A percentile compares a stretch with the other conserved stretches of the same genome.
phyloP scores from a whole-genome alignment of 2,113 vertebrate species.

The Notothenia rossii region DNA sequence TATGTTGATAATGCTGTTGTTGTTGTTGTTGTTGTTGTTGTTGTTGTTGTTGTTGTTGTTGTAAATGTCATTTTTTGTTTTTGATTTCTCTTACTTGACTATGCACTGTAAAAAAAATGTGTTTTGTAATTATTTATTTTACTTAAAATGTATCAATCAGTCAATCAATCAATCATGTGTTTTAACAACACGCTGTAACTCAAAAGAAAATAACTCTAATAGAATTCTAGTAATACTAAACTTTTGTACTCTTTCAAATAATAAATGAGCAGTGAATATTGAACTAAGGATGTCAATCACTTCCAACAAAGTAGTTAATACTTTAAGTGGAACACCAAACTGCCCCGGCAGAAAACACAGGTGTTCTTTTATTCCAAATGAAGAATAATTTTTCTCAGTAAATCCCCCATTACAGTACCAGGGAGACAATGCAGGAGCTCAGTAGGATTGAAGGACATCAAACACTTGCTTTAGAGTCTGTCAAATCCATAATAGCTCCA shows the following conservation, averaged over 20 bases:
- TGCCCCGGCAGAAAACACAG: constrained; percentile 5
- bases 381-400: constrained; percentile 49
- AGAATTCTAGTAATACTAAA: too few relatives aligned
- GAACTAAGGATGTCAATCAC: neutral
- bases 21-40: too few relatives aligned
- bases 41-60: too few relatives aligned
- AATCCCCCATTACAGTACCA: constrained; percentile 37
- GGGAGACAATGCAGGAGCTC: constrained; percentile 45
- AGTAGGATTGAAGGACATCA: constrained; percentile 52
- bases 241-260: neutral
- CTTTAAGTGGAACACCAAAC: neutral
- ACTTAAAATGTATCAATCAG: too few relatives aligned
- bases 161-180: too few relatives aligned
- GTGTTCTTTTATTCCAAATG: constrained; percentile 15
- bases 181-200: too few relatives aligned
- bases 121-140: too few relatives aligned
- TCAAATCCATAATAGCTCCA: constrained; percentile 70
- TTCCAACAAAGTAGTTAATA: neutral
- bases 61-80: too few relatives aligned
- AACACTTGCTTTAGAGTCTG: constrained; percentile 58
- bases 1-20: too few relatives aligned
- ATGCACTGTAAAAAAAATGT: too few relatives aligned
- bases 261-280: neutral
- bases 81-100: too few relatives aligned
- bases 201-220: too few relatives aligned